Evolutionary conservation across 2,888 invertebrate genomes (phyloP).

Genomic region (Chloroclysta siterata): DNA sequence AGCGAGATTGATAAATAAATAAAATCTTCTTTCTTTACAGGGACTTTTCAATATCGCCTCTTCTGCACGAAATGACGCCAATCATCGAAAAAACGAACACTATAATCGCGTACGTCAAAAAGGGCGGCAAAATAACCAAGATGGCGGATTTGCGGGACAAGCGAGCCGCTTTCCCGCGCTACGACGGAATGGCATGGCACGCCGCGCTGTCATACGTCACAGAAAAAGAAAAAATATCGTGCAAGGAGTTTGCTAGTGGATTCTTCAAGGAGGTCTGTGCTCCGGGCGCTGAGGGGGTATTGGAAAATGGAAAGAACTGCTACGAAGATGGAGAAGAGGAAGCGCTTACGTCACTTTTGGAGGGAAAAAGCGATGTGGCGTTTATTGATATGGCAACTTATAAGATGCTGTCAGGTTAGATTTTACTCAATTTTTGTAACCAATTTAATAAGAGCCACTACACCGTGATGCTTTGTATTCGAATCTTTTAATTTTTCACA

Average conservation of each 20-base stretch:
- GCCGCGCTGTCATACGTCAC: constrained; percentile 79
- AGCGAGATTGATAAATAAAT: too few relatives aligned
- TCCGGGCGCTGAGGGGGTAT: constrained; percentile 66
- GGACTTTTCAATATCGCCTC: constrained; percentile 81
- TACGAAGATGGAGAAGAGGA: constrained; percentile 84
- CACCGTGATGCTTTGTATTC: too few relatives aligned
- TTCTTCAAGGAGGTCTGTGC: constrained; percentile 90
- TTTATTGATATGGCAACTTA: constrained; percentile 88
- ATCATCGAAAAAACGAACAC: constrained; percentile 85
- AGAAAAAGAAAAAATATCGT: constrained; percentile 68
- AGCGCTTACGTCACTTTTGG: constrained; percentile 87
- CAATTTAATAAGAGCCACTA: too few relatives aligned
- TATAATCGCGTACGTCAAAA: constrained; percentile 88
- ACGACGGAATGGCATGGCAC: constrained; percentile 89
- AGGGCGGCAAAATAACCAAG: constrained; percentile 80
- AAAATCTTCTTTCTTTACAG: constrained; percentile 65
- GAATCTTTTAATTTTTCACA: too few relatives aligned
- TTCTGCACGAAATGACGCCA: constrained; percentile 86
- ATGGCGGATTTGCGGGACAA: constrained; percentile 88
- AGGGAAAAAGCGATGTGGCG: constrained; percentile 90
- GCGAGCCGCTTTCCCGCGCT: constrained; percentile 92
- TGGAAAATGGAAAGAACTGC: constrained; percentile 58
- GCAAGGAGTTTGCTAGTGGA: constrained; percentile 68
- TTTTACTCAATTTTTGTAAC: too few relatives aligned
- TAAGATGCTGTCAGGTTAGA: constrained; percentile 85